Evolutionary conservation across 2,888 invertebrate species (phyloP).

Genomic region (Nomada ferruginata): DNA sequence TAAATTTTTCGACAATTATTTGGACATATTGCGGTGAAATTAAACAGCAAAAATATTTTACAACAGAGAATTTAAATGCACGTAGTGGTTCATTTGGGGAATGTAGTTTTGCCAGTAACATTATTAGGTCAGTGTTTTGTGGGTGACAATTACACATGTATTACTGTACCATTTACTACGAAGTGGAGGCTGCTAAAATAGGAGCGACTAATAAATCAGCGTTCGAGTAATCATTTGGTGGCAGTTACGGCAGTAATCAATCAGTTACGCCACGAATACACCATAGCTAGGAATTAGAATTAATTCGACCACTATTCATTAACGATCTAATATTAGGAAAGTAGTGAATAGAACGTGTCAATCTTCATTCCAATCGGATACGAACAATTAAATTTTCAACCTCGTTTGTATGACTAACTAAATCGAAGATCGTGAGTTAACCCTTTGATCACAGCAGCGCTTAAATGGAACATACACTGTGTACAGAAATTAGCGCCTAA

Average conservation of each 20-base stretch:
- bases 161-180: constrained; percentile 19
- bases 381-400: not conserved
- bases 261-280: constrained; percentile 11
- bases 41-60: too few species aligned
- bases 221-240: constrained; percentile 31
- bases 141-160: not conserved
- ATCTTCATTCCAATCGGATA: not conserved
- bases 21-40: too few species aligned
- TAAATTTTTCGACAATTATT: too few species aligned
- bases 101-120: not conserved
- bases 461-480: too few species aligned
- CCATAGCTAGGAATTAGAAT: constrained; percentile 16
- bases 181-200: constrained; percentile 9
- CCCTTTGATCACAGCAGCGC: too few species aligned
- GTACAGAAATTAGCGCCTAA: too few species aligned
- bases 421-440: too few species aligned
- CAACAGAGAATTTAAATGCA: too few species aligned
- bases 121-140: not conserved
- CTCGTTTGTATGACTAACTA: not conserved
- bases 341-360: not conserved
- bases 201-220: constrained; percentile 38
- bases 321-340: not conserved
- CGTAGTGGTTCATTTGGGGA: not conserved
- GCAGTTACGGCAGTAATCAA: constrained; percentile 25
- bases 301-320: constrained; percentile 18